phyloP scores from a whole-genome alignment of 2,888 invertebrate genomes.

The Dugesia japonica region DNA sequence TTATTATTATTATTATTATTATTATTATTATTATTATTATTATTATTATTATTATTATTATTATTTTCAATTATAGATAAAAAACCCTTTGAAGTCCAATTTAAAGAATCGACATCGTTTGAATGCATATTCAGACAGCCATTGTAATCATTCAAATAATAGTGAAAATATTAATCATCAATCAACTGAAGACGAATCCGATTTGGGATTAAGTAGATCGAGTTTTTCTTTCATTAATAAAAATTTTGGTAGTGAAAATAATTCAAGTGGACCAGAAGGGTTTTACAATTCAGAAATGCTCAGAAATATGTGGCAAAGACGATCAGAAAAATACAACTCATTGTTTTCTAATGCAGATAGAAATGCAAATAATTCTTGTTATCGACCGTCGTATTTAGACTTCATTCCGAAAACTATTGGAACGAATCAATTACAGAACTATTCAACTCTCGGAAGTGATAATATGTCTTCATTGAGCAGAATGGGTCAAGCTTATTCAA shows the following conservation, averaged over 20 bases:
- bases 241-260: neutral
- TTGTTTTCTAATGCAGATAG: neutral
- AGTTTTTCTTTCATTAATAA: neutral
- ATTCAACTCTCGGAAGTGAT: neutral
- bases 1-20: no score
- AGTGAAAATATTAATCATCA: neutral
- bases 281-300: slow-evolving; percentile 5
- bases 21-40: no score
- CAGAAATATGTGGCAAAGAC: slow-evolving; percentile 15
- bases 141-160: neutral
- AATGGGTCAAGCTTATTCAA: neutral
- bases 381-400: slow-evolving; percentile 20
- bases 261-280: neutral
- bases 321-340: slow-evolving; percentile 16
- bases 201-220: neutral
- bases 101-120: neutral
- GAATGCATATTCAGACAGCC: neutral
- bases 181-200: neutral
- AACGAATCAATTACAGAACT: slow-evolving; percentile 6
- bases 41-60: neutral
- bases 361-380: neutral
- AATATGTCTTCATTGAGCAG: neutral
- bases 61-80: neutral
- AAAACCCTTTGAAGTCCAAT: neutral
- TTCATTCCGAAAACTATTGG: slow-evolving; percentile 3